Base-by-base conservation (phyloP, 2,888 invertebrate species). In the Cataglyphis altisquamis region DNA sequence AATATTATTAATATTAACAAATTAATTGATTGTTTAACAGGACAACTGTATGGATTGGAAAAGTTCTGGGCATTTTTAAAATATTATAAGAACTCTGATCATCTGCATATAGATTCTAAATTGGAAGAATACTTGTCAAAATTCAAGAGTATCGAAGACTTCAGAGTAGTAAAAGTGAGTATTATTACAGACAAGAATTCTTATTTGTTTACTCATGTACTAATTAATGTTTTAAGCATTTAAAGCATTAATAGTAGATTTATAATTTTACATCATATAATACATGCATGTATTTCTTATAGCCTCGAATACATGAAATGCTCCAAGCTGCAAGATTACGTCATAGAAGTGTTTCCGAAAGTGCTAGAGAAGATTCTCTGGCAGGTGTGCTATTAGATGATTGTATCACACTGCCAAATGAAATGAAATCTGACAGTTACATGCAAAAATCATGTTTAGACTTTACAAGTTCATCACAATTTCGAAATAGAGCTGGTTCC, bases 61-160 rank as follows among this genome's bases (percentile, higher is more conserved):
- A 99, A 99, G 95, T 99, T 99, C 95, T 99, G 99, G 99, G 99
- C 99, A 67, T 99, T 99, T 96, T 96, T 98, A 83, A 99, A 99
- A 95, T 99, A 99, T 96, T 99, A 98, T 95, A 98, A 97, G 94
- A 97, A 98, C 93, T 96, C 97, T 48, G 96, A 95, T 36, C 97
- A 97, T 86, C 95, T 98, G 68, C 96, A 97, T 85, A 97, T 98
- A 55, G 97, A 97, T 87, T 96, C 97, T 0, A 96, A 96, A 92
- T 95, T 98, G 63, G 95, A 96, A 85, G 97, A 97, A 78, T 96
- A 97, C 93, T 95, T 98, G 82, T 96, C 96, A 83, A 97, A 97
- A 93, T 98, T 98, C 95, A 97, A 98, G 92, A 98, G 96, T 88
- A 97, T 98, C 91, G 98, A 98, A 95, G 98, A 98, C 95, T 98